Base-by-base conservation (phyloP, 1,140 invertebrate genomes). In the Rhopalosiphum padi region DNA sequence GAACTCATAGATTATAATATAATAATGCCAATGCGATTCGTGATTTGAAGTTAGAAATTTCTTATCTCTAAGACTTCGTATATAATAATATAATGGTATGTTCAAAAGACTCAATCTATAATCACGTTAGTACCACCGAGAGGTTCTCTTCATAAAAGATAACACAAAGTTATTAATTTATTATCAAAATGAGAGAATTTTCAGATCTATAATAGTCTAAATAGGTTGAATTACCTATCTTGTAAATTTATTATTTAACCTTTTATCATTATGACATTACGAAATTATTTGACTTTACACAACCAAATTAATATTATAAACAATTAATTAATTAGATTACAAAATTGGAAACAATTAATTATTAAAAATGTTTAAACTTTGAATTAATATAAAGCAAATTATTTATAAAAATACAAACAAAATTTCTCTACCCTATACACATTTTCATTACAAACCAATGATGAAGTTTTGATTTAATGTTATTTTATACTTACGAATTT, bases 41-140 rank as follows among this genome's bases (percentile, higher is more conserved):
- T 77, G 60, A 77, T 77, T 77, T 77, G n/a, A 77, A n/a, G 15
- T 77, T 77, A 77, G 60, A n/a, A n/a, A 77, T n/a, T 77, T n/a
- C 60, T 77, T 77, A 77, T 77, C 60, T 77, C 60, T n/a, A 77
- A 77, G 60, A 77, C 60, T n/a, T 77, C 15, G 30, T 35, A 21
- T 77, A 77, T n/a, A 60, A 77, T n/a, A 60, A 30, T 60, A 77
- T 77, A 77, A 77, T n/a, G 30, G 60, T 18, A 11, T n/a, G 15
- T 77, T 77, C 60, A 77, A 77, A 77, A 77, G 30, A 15, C 60
- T n/a, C 60, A n/a, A 77, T 77, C 60, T 77, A 77, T 35, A 77
- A 77, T 35, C 15, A 77, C 60, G 60, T 77, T 4, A n/a, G 15
- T 35, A 77, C 30, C 60, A 68, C 30, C 11, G 15, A 5, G 60